Evolutionary conservation across 2,888 invertebrate species (phyloP).

Genomic region (Zygothrica quintamaculata): DNA sequence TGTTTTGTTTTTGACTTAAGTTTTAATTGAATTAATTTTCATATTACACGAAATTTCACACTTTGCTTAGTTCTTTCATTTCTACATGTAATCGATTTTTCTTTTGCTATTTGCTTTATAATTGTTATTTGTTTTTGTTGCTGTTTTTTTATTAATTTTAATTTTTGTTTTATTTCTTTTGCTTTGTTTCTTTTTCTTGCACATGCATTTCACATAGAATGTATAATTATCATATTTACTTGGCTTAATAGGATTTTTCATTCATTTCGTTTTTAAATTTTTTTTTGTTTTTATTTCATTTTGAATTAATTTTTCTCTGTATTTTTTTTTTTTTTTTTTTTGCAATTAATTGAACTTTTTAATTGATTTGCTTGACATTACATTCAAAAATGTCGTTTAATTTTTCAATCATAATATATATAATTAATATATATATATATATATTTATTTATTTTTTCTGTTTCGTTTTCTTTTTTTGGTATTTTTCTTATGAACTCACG

Average conservation of each 20-base stretch:
- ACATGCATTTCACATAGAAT: conserved; percentile 46
- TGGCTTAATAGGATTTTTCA: conserved; percentile 76
- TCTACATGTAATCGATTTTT: conserved; percentile 24
- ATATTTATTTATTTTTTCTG: conserved; percentile 8
- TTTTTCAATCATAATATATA: conserved; percentile 17
- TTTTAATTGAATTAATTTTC: conserved; percentile 66
- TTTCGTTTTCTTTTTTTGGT: conserved; percentile 2
- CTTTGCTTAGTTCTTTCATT: conserved; percentile 57
- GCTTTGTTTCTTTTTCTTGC: conserved; percentile 22
- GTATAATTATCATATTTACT: conserved; percentile 68
- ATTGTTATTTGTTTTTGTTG: conserved; percentile 8
- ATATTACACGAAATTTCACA: conserved; percentile 65
- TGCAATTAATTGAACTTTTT: conserved; percentile 64
- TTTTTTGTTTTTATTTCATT: conserved; percentile 22
- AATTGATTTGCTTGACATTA: conserved; percentile 67
- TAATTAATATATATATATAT: conserved; percentile 4
- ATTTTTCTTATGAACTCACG: conserved; percentile 35
- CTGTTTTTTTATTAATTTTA: conserved; percentile 16
- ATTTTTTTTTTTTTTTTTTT: conserved; percentile 31
- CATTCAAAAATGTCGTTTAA: conserved; percentile 44
- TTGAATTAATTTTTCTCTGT: conserved; percentile 17
- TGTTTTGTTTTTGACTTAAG: conserved; percentile 64
- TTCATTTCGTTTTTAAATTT: conserved; percentile 25
- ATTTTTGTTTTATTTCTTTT: conserved; percentile 31
- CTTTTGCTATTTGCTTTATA: conserved; percentile 37